phyloP scores from a whole-genome alignment of 2,113 vertebrate species.

The Salvelinus fontinalis region DNA sequence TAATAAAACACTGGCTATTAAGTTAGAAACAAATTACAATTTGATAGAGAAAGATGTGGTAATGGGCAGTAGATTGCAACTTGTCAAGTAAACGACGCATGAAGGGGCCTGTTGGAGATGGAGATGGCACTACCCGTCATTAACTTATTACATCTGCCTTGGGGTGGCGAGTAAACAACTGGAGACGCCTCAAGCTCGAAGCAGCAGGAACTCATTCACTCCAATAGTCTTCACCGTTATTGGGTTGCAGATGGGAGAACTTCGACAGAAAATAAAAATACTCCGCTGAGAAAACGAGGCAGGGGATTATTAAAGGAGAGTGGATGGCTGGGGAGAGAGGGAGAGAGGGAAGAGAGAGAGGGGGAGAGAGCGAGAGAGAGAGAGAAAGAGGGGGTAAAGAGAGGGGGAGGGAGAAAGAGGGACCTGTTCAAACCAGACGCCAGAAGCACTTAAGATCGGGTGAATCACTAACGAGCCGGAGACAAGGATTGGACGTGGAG shows the following conservation, averaged over 20 bases:
- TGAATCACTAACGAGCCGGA: constrained; percentile 55
- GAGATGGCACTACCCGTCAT: constrained; percentile 64
- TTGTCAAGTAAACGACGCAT: constrained; percentile 59
- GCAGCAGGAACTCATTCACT: constrained; percentile 45
- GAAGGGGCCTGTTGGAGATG: constrained; percentile 43
- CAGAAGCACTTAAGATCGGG: constrained; percentile 54
- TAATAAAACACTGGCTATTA: constrained; percentile 63
- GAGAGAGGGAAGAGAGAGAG: constrained; percentile 31
- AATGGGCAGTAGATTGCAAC: constrained; percentile 30
- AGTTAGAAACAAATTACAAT: constrained; percentile 64
- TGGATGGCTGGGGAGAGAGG: constrained; percentile 46
- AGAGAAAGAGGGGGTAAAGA: neutral
- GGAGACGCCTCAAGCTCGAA: constrained; percentile 53
- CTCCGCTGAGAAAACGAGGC: constrained; percentile 44
- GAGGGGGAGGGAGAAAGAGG: constrained; percentile 29
- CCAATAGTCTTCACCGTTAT: constrained; percentile 59
- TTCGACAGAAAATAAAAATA: constrained; percentile 66
- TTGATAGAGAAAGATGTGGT: too few relatives aligned
- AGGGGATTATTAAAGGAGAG: constrained; percentile 55
- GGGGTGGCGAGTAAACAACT: constrained; percentile 63
- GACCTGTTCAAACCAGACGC: constrained; percentile 44
- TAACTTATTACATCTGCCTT: constrained; percentile 69
- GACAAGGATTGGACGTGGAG: constrained; percentile 47
- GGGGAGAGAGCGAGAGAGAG: constrained; percentile 20
- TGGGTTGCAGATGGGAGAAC: constrained; percentile 64